Percentiles rank a stretch among this genome's conserved stretches.
phyloP scores from a whole-genome alignment of 1,140 invertebrate genomes.

The Sarcophaga bullata region DNA sequence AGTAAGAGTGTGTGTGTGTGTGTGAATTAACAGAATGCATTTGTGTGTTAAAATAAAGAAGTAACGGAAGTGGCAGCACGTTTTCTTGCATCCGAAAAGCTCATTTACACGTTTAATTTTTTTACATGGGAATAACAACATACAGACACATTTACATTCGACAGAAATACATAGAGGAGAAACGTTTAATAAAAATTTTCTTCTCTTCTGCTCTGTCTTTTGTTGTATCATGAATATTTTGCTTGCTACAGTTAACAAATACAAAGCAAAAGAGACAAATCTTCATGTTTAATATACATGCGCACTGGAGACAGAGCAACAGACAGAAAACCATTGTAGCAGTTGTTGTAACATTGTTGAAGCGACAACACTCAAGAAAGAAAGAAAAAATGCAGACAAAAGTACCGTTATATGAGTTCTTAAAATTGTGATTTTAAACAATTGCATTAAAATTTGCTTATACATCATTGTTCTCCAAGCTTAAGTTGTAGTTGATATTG shows the following conservation, averaged over 20 bases:
- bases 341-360: too few species aligned
- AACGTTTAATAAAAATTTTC: background rate
- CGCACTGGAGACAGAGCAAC: background rate
- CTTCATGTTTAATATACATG: background rate
- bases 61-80: background rate
- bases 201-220: slow-evolving; percentile 6
- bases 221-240: background rate
- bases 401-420: background rate
- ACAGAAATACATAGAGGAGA: background rate
- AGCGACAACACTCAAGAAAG: background rate
- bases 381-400: background rate
- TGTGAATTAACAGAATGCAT: background rate
- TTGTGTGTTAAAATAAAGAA: background rate
- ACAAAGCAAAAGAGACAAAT: background rate
- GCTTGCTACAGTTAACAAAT: background rate
- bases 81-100: background rate
- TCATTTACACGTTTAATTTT: background rate
- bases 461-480: too few species aligned
- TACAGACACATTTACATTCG: background rate
- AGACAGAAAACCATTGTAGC: too few species aligned
- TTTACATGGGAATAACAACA: background rate
- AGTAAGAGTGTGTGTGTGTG: background rate
- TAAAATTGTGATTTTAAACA: slow-evolving; percentile 6
- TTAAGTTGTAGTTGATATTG: too few species aligned
- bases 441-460: background rate